A percentile compares a stretch with the other conserved stretches of the same genome.
Evolutionary conservation across 2,888 invertebrate species (phyloP).

Genomic region (Biston betularia): DNA sequence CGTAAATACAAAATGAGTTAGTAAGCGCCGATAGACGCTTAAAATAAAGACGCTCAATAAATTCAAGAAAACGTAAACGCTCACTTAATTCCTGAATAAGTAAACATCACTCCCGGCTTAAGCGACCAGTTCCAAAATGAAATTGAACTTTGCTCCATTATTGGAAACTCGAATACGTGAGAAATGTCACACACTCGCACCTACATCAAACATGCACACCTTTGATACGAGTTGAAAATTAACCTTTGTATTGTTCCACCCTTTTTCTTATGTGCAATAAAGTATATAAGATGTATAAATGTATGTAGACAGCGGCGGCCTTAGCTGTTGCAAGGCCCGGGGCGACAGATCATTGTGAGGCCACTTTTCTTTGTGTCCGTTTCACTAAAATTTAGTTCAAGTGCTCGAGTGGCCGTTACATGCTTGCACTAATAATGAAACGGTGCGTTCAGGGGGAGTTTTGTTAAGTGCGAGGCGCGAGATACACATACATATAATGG

Average conservation of each 20-base stretch:
- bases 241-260: background rate
- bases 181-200: slow-evolving; percentile 10
- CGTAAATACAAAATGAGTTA: slow-evolving; percentile 8
- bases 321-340: no score
- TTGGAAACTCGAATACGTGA: slow-evolving; percentile 16
- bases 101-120: slow-evolving; percentile 9
- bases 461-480: no score
- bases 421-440: no score
- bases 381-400: no score
- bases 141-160: slow-evolving; percentile 18
- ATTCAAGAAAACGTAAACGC: slow-evolving; percentile 19
- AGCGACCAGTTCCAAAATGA: slow-evolving; percentile 19
- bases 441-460: no score
- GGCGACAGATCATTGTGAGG: no score
- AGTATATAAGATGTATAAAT: no score
- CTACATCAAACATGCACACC: slow-evolving; percentile 23
- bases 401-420: no score
- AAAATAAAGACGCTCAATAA: slow-evolving; percentile 27
- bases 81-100: slow-evolving; percentile 27
- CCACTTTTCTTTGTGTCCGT: no score
- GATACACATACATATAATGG: no score
- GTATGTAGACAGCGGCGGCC: no score
- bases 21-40: slow-evolving; percentile 13
- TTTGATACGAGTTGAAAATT: background rate
- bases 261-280: background rate